Evolutionary conservation across 2,888 invertebrate genomes (phyloP), one percentile per base, ranked within the genome.

Genomic region (Exephanes ischioxanthus): DNA sequence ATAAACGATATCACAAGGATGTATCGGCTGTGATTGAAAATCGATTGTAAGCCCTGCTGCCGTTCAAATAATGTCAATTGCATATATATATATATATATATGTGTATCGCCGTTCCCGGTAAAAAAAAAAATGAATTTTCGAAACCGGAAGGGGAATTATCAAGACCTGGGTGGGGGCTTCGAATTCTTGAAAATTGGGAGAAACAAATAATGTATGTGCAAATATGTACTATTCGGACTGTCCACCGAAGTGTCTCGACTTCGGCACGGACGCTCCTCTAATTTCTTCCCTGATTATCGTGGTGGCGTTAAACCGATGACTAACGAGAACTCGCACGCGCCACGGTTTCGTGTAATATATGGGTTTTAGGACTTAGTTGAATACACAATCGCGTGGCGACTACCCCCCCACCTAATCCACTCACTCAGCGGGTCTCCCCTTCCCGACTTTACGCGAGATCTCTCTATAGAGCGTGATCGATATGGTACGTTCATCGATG

Each of bases 321-420:
- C 84, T 84, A 80, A 84, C 61, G 72, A 67, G 68, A 63, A 68
- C 77, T 68, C 80, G 80, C 84, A 84, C 80, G 84, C 77, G 84
- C 58, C 76, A 61, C 33, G 22, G 75, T 45, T 33, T 33, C 51
- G 1, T 22, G 51, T 51, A 14, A 45, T 48, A 26, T 37, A 33
- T 66, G n/a, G 11, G 51, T 66, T 51, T 66, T n/a, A 48, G 48
- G 5, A 45, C 26, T 51, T 51, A 66, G 75, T 51, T 14, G 22
- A 51, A 33, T 76, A 33, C 45, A 45, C n/a, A 63, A 63, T 30
- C 14, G 26, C 26, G 22, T 26, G 58, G 58, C 22, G 58, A 58
- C 11, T 1, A 22, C 19, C 7, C 55, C 3, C 11, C 26, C 11
- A 4, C 58, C 26, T 22, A 58, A 58, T 63, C 26, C 63, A 7